Evolutionary conservation across 2,797 vertebrate species (phyloP).

Genomic region (Microtus agrestis): DNA sequence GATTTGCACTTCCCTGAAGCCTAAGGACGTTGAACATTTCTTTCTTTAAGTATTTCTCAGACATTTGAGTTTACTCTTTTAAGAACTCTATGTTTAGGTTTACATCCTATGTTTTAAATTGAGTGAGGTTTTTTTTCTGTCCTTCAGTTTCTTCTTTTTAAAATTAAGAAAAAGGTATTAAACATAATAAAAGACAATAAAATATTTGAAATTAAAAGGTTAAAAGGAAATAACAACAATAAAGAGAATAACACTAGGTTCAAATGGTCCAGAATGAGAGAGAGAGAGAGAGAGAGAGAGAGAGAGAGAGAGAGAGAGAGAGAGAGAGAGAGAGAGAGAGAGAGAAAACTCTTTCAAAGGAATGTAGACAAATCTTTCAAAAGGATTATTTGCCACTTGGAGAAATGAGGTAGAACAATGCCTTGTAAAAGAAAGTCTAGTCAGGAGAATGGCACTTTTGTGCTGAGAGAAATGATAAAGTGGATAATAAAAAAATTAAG

Average conservation of each 20-base stretch:
- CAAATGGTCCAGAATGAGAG: neutral
- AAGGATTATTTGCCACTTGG: neutral
- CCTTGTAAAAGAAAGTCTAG: neutral
- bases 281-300: too few relatives aligned
- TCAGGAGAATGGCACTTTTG: neutral
- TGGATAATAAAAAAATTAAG: constrained; percentile 54
- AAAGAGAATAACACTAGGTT: neutral
- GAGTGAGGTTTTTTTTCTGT: neutral
- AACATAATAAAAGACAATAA: neutral
- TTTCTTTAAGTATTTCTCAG: neutral
- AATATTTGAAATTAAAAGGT: constrained; percentile 29
- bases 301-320: neutral
- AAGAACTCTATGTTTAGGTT: neutral
- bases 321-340: too few relatives aligned
- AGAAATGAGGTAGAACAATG: neutral
- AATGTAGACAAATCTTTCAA: constrained; percentile 8
- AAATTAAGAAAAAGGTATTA: neutral
- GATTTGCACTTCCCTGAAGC: neutral
- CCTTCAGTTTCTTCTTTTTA: too few relatives aligned
- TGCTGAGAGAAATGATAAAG: neutral
- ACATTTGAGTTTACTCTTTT: neutral
- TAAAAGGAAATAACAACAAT: neutral
- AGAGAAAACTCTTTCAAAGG: neutral
- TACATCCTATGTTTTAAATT: neutral
- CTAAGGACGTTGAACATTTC: neutral